A percentile compares a stretch with the other conserved stretches of the same genome.
These are phyloP conservation scores for Pteria penguin DNA, from an alignment of 2,888 invertebrate species.

Conservation along the genomic window DNA sequence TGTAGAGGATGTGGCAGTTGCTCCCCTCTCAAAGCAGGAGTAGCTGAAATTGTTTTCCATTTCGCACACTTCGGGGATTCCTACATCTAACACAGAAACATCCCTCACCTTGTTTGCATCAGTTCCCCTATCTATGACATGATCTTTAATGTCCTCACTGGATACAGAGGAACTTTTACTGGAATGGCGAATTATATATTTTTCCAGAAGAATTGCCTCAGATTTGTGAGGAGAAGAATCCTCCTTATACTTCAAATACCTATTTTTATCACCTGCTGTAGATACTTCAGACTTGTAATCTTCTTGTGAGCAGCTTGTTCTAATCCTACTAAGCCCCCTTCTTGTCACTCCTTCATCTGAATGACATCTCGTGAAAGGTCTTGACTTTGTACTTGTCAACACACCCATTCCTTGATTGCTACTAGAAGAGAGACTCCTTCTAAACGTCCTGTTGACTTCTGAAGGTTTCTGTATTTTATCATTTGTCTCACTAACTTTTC, in stretches of 20 bases:
- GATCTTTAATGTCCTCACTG: neutral
- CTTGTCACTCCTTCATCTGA: too few relatives aligned
- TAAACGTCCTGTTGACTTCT: neutral
- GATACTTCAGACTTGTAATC: too few relatives aligned
- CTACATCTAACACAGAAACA: neutral
- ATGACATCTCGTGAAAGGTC: too few relatives aligned
- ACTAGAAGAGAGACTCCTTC: neutral
- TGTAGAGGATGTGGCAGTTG: conserved; percentile 7
- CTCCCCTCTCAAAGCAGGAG: conserved; percentile 2
- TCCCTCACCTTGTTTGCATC: neutral
- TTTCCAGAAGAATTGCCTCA: conserved; percentile 26
- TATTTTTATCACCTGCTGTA: too few relatives aligned
- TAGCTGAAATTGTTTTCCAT: conserved; percentile 10
- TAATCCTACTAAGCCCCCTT: neutral
- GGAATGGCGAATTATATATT: conserved; percentile 19
- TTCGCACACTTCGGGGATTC: neutral
- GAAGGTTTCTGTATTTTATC: neutral
- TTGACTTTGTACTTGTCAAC: neutral
- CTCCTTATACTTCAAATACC: too few relatives aligned
- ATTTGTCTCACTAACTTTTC: neutral
- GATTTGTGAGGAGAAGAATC: neutral
- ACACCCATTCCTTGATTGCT: neutral
- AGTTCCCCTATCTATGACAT: neutral
- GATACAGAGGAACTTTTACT: neutral
- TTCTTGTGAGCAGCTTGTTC: neutral